Evolutionary conservation across 1,140 invertebrate genomes (phyloP).

Genomic region (Rhynchophorus ferrugineus): DNA sequence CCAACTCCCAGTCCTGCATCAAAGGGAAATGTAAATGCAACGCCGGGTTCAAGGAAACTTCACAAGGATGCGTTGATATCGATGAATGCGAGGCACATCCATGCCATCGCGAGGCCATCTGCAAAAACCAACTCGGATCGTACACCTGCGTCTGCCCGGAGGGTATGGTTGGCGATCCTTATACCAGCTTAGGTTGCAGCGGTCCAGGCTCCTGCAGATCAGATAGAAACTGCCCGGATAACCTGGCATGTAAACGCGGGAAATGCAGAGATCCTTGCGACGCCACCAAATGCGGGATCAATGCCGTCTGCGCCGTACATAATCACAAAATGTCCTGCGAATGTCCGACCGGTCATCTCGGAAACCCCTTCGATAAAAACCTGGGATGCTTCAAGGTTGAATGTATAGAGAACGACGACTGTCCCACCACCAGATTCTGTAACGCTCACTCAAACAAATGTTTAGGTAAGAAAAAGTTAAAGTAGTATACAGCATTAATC

Average conservation of each 20-base stretch:
- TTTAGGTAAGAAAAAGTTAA: conserved; percentile 59
- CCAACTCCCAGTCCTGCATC: conserved; percentile 69
- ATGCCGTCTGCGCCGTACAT: conserved; percentile 62
- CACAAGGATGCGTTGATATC: conserved; percentile 65
- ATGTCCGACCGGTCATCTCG: conserved; percentile 71
- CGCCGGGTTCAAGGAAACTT: conserved; percentile 59
- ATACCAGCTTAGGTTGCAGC: conserved; percentile 59
- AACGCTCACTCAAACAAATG: conserved; percentile 69
- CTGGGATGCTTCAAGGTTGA: conserved; percentile 78
- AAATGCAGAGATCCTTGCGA: conserved; percentile 72
- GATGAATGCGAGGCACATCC: conserved; percentile 72
- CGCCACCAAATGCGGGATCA: conserved; percentile 57
- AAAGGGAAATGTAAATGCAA: conserved; percentile 71
- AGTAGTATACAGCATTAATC: too few relatives aligned
- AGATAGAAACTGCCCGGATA: conserved; percentile 62
- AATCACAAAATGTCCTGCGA: conserved; percentile 62
- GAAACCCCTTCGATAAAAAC: conserved; percentile 63
- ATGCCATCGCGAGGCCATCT: conserved; percentile 71
- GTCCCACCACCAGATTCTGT: conserved; percentile 65
- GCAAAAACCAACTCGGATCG: conserved; percentile 71
- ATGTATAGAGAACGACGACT: conserved; percentile 69
- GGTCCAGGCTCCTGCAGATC: conserved; percentile 61
- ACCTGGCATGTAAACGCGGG: conserved; percentile 60
- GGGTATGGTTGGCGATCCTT: conserved; percentile 72
- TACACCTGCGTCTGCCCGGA: conserved; percentile 70